phyloP scores from a whole-genome alignment of 1,140 invertebrate genomes.

The Hypothenemus hampei region DNA sequence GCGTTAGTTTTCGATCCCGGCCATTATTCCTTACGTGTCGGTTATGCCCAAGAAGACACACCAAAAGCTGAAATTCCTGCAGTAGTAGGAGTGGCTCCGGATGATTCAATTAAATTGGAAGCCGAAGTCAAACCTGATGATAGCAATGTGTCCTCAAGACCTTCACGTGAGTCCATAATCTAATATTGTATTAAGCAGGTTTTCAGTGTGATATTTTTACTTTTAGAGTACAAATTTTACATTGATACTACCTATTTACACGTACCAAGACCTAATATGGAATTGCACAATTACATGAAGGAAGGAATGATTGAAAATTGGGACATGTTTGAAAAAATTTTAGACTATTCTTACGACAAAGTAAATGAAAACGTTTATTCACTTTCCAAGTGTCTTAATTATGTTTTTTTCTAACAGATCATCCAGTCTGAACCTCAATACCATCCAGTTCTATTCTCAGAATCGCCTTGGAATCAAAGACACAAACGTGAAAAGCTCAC shows the following conservation, averaged over 20 bases:
- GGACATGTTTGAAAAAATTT: constrained; percentile 89
- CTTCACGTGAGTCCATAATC: constrained; percentile 43
- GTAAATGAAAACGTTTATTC: constrained; percentile 41
- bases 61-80: constrained; percentile 90
- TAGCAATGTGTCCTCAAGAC: constrained; percentile 48
- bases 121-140: constrained; percentile 57
- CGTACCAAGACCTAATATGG: constrained; percentile 81
- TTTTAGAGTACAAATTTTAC: constrained; percentile 63
- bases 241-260: constrained; percentile 85
- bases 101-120: constrained; percentile 52
- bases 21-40: constrained; percentile 80
- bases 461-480: constrained; percentile 86
- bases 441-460: constrained; percentile 91
- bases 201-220: background rate
- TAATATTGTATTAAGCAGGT: background rate
- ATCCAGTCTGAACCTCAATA: constrained; percentile 80
- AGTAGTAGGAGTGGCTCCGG: constrained; percentile 70
- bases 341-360: constrained; percentile 86
- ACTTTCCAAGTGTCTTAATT: constrained; percentile 5
- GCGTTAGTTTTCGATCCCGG: constrained; percentile 96
- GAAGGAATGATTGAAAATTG: constrained; percentile 95
- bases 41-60: constrained; percentile 89
- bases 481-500: constrained; percentile 85
- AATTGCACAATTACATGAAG: constrained; percentile 84
- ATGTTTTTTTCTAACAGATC: constrained; percentile 49